Evolutionary conservation across 2,113 vertebrate species (phyloP), one percentile per base, ranked within the genome.

Genomic region (Toxotes jaculatrix): DNA sequence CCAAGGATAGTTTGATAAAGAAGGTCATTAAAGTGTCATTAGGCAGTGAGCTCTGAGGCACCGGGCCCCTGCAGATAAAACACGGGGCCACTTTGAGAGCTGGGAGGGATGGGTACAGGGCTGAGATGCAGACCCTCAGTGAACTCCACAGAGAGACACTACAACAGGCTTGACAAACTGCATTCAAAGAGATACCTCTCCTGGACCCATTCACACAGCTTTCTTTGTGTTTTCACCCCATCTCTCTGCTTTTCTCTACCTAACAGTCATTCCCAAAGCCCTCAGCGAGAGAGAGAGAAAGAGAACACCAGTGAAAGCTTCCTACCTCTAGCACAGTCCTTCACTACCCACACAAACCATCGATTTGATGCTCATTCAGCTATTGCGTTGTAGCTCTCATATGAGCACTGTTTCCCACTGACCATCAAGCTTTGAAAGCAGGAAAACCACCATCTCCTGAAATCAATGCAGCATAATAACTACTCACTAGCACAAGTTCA

Each of bases 1-100:
- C 74, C 84, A 85, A 81, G 43, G 85, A 79, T 83, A 84, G 63
- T 89, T 90, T 95, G 94, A 96, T 79, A 90, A 92, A 92, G 91
- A 94, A 93, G 85, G 72, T 90, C 90, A 94, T 95, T 94, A 94
- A 90, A 90, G 76, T 87, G 88, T 92, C 93, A 93, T 96, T 95
- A 96, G 91, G 68, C 56, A 21, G 88, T 62, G 75, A 51, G 5
- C 79, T 78, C 88, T 87, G 83, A 90, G 70, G 88, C 88, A 84
- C 86, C 83, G 43, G 78, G 90, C 79, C 90, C 87, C 80, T 63
- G 78, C 74, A 79, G 88, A 87, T 93, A 91, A 92, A 69, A 90
- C 91, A 90, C 76, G 53, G 72, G 76, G 88, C 88, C 80, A 89
- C 93, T 86, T 84, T 43, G 64, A 67, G 65, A 83, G 79, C 49